A percentile compares a stretch with the other conserved stretches of the same genome.
phyloP scores from a whole-genome alignment of 2,888 invertebrate species.

The Andrena bicolor region DNA sequence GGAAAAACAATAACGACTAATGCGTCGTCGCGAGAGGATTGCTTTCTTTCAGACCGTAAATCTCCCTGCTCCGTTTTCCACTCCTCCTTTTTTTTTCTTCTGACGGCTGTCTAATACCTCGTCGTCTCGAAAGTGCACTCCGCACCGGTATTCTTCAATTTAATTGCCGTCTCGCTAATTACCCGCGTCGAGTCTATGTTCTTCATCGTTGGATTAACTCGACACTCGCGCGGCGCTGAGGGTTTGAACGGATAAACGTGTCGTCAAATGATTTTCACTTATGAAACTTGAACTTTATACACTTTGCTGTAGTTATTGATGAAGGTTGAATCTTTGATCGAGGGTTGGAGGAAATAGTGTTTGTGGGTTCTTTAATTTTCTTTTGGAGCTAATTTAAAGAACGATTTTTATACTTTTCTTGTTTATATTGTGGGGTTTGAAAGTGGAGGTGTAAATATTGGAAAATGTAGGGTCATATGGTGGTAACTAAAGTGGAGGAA shows the following conservation, averaged over 20 bases:
- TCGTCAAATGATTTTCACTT: constrained; percentile 23
- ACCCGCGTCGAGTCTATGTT: constrained; percentile 33
- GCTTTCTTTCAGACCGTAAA: constrained; percentile 41
- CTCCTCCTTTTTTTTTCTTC: constrained; percentile 11
- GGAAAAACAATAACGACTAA: constrained; percentile 32
- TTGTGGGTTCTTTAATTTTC: too few species aligned
- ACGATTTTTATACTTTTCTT: too few species aligned
- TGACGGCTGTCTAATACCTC: constrained; percentile 27
- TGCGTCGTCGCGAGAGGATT: constrained; percentile 25
- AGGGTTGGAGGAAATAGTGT: too few species aligned
- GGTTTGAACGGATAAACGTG: not conserved
- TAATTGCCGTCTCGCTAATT: constrained; percentile 59
- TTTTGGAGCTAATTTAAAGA: too few species aligned
- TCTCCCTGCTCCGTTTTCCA: constrained; percentile 25
- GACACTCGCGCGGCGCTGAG: not conserved
- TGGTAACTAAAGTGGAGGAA: too few species aligned
- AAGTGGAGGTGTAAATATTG: too few species aligned
- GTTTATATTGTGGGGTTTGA: too few species aligned
- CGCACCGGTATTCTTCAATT: constrained; percentile 58
- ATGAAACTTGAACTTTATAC: constrained; percentile 3
- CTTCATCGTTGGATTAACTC: constrained; percentile 30
- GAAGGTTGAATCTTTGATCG: too few species aligned
- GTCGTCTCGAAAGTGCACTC: constrained; percentile 47
- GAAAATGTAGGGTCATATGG: too few species aligned
- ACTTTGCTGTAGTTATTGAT: too few species aligned